These are phyloP conservation scores for Aurelia sp. DNA, from an alignment of 30 jellyfish, hydroid and myxozoan species.

Conservation along the genomic window DNA sequence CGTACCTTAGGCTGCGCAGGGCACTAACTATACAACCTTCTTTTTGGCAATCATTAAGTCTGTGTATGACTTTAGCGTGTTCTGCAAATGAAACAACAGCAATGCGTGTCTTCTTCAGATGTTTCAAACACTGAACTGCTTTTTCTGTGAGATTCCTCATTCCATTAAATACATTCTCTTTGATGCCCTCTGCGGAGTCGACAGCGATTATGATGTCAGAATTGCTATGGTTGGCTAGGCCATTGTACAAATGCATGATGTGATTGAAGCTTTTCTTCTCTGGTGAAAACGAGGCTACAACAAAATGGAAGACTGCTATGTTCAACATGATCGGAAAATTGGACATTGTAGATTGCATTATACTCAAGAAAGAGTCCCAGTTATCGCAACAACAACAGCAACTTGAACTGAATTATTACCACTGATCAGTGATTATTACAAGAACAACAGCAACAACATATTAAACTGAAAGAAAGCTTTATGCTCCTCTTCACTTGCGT, in stretches of 20 bases:
- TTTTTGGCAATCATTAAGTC: slow-evolving; percentile 50
- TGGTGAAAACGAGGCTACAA: neutral
- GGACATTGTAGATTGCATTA: too few species aligned
- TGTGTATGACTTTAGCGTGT: slow-evolving; percentile 26
- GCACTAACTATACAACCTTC: slow-evolving; percentile 30
- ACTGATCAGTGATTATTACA: too few species aligned
- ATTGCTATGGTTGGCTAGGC: slow-evolving; percentile 61
- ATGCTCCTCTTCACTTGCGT: too few species aligned
- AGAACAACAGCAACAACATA: too few species aligned
- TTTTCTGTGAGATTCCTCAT: slow-evolving; percentile 49
- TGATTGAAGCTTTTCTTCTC: slow-evolving; percentile 24
- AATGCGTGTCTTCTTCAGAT: slow-evolving; percentile 41
- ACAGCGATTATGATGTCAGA: slow-evolving; percentile 51
- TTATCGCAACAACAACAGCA: too few species aligned
- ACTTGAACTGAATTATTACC: too few species aligned
- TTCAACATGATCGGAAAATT: too few species aligned
- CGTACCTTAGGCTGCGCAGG: slow-evolving; percentile 40
- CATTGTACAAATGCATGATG: slow-evolving; percentile 47
- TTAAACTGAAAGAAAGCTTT: too few species aligned
- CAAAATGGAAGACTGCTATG: too few species aligned
- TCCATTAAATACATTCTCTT: slow-evolving; percentile 41
- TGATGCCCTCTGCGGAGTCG: slow-evolving; percentile 65
- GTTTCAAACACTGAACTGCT: slow-evolving; percentile 62
- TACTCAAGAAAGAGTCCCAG: too few species aligned
- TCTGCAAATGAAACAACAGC: slow-evolving; percentile 68